Base-by-base conservation (phyloP, 2,797 vertebrate species). In the Varecia variegata region DNA sequence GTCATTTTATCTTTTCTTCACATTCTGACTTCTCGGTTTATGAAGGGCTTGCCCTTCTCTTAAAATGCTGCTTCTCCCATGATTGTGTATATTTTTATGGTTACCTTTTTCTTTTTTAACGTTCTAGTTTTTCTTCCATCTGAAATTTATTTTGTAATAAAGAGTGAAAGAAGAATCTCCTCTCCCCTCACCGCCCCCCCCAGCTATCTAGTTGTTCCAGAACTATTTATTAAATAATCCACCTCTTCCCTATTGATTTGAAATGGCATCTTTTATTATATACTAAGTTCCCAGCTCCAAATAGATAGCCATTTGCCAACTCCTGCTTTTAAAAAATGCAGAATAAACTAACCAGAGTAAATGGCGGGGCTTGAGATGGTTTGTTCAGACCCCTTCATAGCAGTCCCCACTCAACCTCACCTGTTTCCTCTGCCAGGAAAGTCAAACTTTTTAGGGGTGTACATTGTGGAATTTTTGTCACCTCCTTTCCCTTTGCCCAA, bases 141-240 rank as follows among this genome's bases (percentile, higher is more conserved):
- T 77, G 74, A 56, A 89, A 82, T 81, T 67, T 94, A 73, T 90
- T 92, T 93, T 50, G 83, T 84, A 90, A 90, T 88, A 56, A 93
- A 92, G 38, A 84, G 17, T 77, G 52, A 96, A 88, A 60, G 96
- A 62, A 94, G 70, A 95, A 88, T 80, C 68, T 17, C 71, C n/a
- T 50, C 20, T 6, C 9, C 5, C 7, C 3, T 7, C 18, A 50
- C 25, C n/a, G n/a, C n/a, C n/a, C n/a, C n/a, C 25, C 38, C 30
- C 52, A 50, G 62, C 74, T 82, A 60, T 84, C 56, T 86, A 27
- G 38, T 79, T 84, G 45, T 65, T 77, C 50, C 45, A 76, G 43
- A 91, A 58, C 65, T 74, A 43, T 38, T 85, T 71, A 73, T 79
- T 82, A 65, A 82, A 38, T 45, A 52, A 88, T 56, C 15, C 20